phyloP scores from a whole-genome alignment of 2,888 invertebrate species.

The Calliphora vomitoria region DNA sequence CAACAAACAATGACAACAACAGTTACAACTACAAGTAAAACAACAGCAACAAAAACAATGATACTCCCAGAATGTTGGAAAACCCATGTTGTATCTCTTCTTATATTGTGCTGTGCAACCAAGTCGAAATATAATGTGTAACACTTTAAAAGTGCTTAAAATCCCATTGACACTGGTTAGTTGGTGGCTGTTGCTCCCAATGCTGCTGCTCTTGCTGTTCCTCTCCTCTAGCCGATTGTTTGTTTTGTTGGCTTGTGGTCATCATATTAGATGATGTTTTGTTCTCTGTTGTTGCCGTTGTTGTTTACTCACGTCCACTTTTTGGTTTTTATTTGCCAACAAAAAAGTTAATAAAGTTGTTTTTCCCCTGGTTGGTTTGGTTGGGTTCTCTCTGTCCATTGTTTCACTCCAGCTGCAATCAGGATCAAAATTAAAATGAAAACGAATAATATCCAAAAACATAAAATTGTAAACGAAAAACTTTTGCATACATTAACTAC shows the following conservation, averaged over 20 bases:
- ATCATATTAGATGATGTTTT: conserved; percentile 50
- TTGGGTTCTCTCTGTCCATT: neutral
- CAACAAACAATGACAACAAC: conserved; percentile 12
- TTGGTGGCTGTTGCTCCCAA: conserved; percentile 18
- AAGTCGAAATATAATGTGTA: conserved; percentile 24
- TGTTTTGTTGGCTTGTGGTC: conserved; percentile 51
- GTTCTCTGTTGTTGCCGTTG: conserved; percentile 26
- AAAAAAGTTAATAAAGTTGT: conserved; percentile 32
- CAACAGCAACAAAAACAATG: neutral
- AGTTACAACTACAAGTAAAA: conserved; percentile 9
- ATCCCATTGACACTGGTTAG: conserved; percentile 68
- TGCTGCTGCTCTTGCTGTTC: neutral
- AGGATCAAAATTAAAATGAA: conserved; percentile 2
- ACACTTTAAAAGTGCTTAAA: conserved; percentile 66
- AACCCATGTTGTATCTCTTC: neutral
- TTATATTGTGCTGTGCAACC: conserved; percentile 17
- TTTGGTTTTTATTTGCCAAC: conserved; percentile 20
- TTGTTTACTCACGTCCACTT: conserved; percentile 52
- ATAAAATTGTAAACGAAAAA: neutral
- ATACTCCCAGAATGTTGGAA: neutral
- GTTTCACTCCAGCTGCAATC: neutral
- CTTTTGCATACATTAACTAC: conserved; percentile 17
- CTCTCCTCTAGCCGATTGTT: neutral
- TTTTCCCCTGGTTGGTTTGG: neutral
- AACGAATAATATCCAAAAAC: neutral